Evolutionary conservation across 2,888 invertebrate genomes (phyloP).

Genomic region (Noctua comes): DNA sequence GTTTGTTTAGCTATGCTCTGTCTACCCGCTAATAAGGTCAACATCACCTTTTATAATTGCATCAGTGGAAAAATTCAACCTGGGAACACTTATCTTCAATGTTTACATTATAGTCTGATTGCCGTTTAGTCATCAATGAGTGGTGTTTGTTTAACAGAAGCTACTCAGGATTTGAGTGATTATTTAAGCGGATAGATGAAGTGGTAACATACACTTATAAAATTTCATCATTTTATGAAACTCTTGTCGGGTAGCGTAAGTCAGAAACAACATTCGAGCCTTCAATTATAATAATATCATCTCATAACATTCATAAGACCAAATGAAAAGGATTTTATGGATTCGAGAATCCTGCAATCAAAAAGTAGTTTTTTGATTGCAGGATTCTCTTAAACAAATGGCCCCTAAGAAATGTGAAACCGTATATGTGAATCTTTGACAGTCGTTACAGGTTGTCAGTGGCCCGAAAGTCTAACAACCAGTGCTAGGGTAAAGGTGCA

Average conservation of each 20-base stretch:
- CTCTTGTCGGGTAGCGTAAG: background rate
- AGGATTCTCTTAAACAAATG: background rate
- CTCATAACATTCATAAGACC: background rate
- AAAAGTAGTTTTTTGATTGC: too few relatives aligned
- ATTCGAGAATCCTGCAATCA: background rate
- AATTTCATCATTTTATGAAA: background rate
- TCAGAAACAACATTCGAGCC: background rate
- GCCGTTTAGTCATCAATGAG: conserved; percentile 18
- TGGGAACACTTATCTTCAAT: conserved; percentile 39
- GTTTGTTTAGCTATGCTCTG: conserved; percentile 80
- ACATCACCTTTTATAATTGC: conserved; percentile 68
- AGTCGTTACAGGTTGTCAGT: too few relatives aligned
- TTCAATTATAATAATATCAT: background rate
- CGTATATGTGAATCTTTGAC: background rate
- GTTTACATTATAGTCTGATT: conserved; percentile 34
- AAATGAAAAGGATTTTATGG: background rate
- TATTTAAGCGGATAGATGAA: conserved; percentile 1
- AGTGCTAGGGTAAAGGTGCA: too few relatives aligned
- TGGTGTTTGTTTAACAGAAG: conserved; percentile 7
- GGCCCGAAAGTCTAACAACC: too few relatives aligned
- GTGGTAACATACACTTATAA: background rate
- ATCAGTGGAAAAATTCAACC: conserved; percentile 64
- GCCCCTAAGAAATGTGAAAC: background rate
- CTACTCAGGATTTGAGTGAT: conserved; percentile 6
- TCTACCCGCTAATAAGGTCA: conserved; percentile 78